Conservation (phyloP, 2,888 invertebrate genomes). For the Agrilus mali region DNA sequence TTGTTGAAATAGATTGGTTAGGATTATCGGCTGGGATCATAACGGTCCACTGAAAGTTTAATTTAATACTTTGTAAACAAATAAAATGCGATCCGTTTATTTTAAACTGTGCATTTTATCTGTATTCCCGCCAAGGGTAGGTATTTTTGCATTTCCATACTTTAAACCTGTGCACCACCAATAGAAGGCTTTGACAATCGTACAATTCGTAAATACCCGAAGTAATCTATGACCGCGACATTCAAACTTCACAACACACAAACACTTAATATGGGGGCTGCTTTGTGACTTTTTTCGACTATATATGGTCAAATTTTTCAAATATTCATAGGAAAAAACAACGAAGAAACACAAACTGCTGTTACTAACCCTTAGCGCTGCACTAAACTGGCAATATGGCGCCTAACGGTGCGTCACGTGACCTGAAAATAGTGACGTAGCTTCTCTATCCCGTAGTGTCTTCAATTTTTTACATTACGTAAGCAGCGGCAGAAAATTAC, state of each 20-base stretch:
- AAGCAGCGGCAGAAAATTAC: constrained; percentile 22
- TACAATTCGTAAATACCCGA: constrained; percentile 31
- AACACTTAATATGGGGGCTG: background rate
- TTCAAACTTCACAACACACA: constrained; percentile 24
- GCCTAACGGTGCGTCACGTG: constrained; percentile 44
- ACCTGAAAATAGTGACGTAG: constrained; percentile 38
- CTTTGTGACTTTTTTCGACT: background rate
- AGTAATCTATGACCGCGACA: constrained; percentile 29
- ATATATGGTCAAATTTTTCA: no score
- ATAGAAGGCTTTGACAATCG: constrained; percentile 31
- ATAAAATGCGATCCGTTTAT: no score
- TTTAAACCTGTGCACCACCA: constrained; percentile 35
- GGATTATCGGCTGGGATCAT: no score
- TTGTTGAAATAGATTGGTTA: no score
- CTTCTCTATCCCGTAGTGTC: constrained; percentile 29
- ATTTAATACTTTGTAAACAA: no score
- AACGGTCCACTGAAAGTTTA: no score
- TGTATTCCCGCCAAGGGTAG: constrained; percentile 21
- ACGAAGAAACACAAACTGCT: constrained; percentile 21
- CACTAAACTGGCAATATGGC: constrained; percentile 46
- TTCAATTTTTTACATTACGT: constrained; percentile 32
- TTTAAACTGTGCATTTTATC: background rate
- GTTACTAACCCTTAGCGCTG: constrained; percentile 38
- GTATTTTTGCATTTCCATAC: constrained; percentile 21
- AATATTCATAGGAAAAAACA: constrained; percentile 3